A percentile compares a stretch with the other conserved stretches of the same genome.
Conservation (phyloP, 2,797 vertebrate genomes). For the Emydoidea blandingii region DNA sequence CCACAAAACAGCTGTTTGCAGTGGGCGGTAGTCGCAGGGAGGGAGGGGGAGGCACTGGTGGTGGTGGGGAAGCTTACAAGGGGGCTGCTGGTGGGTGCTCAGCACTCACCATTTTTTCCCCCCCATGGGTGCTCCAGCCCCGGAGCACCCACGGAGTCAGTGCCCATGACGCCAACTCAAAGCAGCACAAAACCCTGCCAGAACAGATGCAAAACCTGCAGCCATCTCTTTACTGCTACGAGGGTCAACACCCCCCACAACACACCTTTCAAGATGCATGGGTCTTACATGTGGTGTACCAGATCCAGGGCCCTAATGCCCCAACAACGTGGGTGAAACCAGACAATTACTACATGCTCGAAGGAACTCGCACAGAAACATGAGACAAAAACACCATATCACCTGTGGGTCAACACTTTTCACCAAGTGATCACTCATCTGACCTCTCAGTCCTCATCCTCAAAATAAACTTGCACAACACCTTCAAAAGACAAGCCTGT, state of each 20-base stretch:
- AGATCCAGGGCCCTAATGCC: background rate
- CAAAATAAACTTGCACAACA: background rate
- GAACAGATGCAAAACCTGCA: background rate
- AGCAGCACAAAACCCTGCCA: background rate
- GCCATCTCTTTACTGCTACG: background rate
- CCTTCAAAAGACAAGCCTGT: background rate
- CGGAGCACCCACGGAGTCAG: no score
- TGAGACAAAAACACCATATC: background rate
- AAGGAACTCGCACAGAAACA: background rate
- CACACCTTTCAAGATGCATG: background rate
- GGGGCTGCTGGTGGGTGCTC: no score
- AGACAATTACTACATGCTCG: background rate
- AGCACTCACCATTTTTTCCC: no score
- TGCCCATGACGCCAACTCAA: background rate
- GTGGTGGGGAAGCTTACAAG: no score
- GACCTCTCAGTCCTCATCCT: background rate
- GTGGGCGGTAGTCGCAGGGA: no score
- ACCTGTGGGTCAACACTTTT: background rate
- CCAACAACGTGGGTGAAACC: background rate
- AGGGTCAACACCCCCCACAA: background rate
- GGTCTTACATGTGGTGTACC: background rate
- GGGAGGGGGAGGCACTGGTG: no score
- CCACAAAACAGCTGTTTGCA: no score
- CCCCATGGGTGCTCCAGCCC: no score
- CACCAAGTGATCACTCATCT: background rate